Evolutionary conservation across 2,113 vertebrate species (phyloP).

Genomic region (Mesocricetus auratus): DNA sequence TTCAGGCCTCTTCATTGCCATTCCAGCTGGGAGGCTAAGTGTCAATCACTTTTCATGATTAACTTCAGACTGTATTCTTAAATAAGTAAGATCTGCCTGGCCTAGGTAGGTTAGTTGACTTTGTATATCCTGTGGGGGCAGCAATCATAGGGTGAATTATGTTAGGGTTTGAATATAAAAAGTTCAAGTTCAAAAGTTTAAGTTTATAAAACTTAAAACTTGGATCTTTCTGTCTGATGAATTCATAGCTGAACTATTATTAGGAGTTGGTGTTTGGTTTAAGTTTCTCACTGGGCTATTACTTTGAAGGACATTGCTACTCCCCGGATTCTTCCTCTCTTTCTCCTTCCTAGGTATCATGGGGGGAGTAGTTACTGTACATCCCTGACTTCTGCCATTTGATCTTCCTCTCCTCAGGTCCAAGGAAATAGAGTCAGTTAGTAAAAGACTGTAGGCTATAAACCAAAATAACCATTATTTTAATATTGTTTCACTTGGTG

Average conservation of each 20-base stretch:
- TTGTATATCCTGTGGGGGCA: neutral
- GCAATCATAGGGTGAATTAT: neutral
- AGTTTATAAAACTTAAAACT: neutral
- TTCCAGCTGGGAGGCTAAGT: neutral
- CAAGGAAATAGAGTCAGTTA: neutral
- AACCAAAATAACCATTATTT: neutral
- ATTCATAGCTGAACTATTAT: neutral
- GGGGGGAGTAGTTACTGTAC: neutral
- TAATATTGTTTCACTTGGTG: neutral
- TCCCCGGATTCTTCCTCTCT: neutral
- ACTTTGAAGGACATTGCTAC: neutral
- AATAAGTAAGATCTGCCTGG: neutral
- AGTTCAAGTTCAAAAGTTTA: no score
- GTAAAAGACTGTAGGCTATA: neutral
- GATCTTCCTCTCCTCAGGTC: neutral
- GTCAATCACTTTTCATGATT: neutral
- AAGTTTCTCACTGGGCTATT: neutral
- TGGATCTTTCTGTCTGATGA: neutral
- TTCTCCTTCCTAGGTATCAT: neutral
- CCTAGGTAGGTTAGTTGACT: neutral
- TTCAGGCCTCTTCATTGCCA: neutral
- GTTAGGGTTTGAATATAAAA: neutral
- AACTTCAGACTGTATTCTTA: neutral
- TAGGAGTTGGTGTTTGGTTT: neutral
- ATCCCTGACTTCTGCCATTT: neutral